Percentiles rank a stretch among this genome's conserved stretches.
Evolutionary conservation across 2,888 invertebrate species (phyloP).

Genomic region (Deroplatys truncata): DNA sequence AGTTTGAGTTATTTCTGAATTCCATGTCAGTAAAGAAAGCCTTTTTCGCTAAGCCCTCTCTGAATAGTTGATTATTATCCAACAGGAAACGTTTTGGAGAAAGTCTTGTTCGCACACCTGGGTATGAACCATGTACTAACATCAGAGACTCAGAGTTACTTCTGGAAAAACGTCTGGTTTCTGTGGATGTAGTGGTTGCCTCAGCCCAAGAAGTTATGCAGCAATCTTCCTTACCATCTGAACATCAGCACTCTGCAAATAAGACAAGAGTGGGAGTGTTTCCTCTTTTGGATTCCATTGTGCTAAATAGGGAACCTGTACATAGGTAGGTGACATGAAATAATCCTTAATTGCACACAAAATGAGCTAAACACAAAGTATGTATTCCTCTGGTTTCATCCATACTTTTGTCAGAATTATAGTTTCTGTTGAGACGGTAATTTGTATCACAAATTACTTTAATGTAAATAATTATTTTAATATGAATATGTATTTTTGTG

Average conservation of each 20-base stretch:
- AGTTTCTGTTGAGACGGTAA: too few species aligned
- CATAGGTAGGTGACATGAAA: constrained; percentile 50
- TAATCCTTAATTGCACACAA: constrained; percentile 25
- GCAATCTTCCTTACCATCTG: constrained; percentile 2
- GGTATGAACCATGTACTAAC: constrained; percentile 68
- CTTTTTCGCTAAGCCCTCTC: not conserved
- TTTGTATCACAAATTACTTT: too few species aligned
- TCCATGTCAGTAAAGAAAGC: too few species aligned
- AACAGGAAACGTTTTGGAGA: constrained; percentile 62
- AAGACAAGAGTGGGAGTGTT: constrained; percentile 58
- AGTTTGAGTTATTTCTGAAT: too few species aligned
- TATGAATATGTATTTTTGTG: too few species aligned
- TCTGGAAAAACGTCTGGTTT: constrained; percentile 59
- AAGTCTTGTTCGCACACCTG: constrained; percentile 65
- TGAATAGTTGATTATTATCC: not conserved
- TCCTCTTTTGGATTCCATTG: constrained; percentile 74
- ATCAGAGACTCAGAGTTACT: constrained; percentile 60
- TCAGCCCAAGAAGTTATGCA: constrained; percentile 72
- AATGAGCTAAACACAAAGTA: too few species aligned
- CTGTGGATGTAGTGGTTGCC: constrained; percentile 78
- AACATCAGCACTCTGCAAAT: constrained; percentile 28
- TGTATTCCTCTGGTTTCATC: too few species aligned
- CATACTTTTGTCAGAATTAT: too few species aligned
- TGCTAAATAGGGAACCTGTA: constrained; percentile 70
- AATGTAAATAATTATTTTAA: too few species aligned